A percentile compares a stretch with the other conserved stretches of the same genome.
phyloP scores from a whole-genome alignment of 2,888 invertebrate genomes.

The Trileptium ribeirensis region DNA sequence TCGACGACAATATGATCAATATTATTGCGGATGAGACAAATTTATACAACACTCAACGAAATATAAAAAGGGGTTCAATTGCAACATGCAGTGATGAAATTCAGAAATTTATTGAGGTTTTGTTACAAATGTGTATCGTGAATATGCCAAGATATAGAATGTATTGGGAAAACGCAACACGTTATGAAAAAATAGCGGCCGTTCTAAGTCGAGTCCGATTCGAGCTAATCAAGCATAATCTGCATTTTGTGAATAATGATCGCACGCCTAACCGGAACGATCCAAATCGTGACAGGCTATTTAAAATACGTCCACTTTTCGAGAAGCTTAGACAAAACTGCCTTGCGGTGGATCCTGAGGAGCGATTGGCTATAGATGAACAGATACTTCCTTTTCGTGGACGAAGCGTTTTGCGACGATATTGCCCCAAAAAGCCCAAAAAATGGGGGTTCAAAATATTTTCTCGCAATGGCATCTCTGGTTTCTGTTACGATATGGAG shows the following conservation, averaged over 20 bases:
- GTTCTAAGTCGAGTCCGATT: no score
- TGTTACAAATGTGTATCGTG: no score
- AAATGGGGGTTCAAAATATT: slow-evolving; percentile 36
- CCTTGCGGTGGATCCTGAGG: not conserved
- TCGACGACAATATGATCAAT: no score
- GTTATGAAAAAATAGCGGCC: no score
- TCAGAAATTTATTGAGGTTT: no score
- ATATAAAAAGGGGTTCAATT: no score
- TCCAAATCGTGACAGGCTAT: not conserved
- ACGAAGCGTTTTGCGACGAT: not conserved
- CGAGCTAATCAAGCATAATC: no score
- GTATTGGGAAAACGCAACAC: no score
- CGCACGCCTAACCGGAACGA: not conserved
- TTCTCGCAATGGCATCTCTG: slow-evolving; percentile 40
- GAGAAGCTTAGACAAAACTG: not conserved
- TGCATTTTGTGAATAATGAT: not conserved
- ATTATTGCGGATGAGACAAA: no score
- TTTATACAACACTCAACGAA: no score
- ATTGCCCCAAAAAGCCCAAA: not conserved
- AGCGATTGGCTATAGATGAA: not conserved
- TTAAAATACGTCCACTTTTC: not conserved
- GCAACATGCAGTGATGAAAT: no score
- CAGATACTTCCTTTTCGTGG: not conserved
- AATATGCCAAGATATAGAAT: no score
- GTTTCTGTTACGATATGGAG: slow-evolving; percentile 43